Evolutionary conservation across 2,797 vertebrate species (phyloP), one percentile per base, ranked within the genome.

Genomic region (Pelodytes ibericus): DNA sequence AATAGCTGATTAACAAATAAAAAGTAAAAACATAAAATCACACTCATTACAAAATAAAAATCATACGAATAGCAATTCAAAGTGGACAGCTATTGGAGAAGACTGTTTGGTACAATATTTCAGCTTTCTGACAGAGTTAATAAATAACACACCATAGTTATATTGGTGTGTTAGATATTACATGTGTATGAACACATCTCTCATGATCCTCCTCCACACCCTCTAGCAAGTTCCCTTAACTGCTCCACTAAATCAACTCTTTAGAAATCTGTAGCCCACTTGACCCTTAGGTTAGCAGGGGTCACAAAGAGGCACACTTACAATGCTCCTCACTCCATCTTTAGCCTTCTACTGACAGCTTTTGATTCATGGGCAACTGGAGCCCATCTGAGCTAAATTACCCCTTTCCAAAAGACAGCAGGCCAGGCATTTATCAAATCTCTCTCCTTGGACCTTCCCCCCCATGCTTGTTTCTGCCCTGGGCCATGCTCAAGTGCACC

Each of bases 361-460:
- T 93, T 91, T 96, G 95, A 96, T 96, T 95, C 94, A 95, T 94
- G 92, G 89, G 89, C 91, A 90, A 91, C 89, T 86, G 87, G 92
- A 89, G 90, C 90, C 90, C 91, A 94, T 92, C 94, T 93, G 89
- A 87, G 86, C 89, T 90, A 93, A 95, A 94, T 94, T 92, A 93
- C 91, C 92, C 89, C 91, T 77, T 92, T 93, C 93, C 93, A 94
- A 95, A 92, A 86, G 86, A 64, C 89, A 86, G 90, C 90, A 87
- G 89, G 89, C 88, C 86, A 89, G 81, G 88, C 92, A 94, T 94
- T 94, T 87, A 94, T 94, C 93, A 95, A 89, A 61, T 82, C 82
- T 81, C 56, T 78, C 63, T 24, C 53, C 53, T 31, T 31, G 64
- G 26, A 56, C 25, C 41, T n/a, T 26, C 24, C 33, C n/a, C n/a